Evolutionary conservation across 2,797 vertebrate genomes (phyloP), one percentile per base, ranked within the genome.

Genomic region (Trematomus bernacchii): DNA sequence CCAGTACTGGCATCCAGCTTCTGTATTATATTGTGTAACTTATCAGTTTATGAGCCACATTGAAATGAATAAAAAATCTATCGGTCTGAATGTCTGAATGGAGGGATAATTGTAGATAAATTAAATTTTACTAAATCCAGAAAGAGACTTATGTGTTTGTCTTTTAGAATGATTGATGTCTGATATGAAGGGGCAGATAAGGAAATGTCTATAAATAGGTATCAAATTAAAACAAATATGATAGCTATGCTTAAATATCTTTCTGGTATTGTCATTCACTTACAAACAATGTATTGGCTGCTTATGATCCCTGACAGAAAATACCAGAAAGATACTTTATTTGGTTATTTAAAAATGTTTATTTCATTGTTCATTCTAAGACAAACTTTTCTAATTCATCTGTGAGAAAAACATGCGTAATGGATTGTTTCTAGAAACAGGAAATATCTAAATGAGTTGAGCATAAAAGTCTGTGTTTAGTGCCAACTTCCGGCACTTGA

Each of bases 21-120:
- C 91, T 86, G 90, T 93, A 89, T 94, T 90, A 95, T 95, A 96
- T 73, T 95, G 89, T 96, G 92, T 98, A 97, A 97, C 94, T 97
- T 97, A 98, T 96, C 95, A 90, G 93, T 95, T 95, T 96, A 95
- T 95, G 92, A 94, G 93, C 94, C 76, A 91, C 95, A 83, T 93
- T 94, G 93, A 94, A 95, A 96, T 95, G 94, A 95, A 89, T 87
- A 91, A 92, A 93, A 59, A 88, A 87, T 87, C 69, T 92, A 91
- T 91, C 43, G 33, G 80, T 87, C 86, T 90, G 84, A 89, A 85
- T 85, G 87, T 80, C 69, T 91, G 68, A 89, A 81, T 83, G 81
- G 89, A 81, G 82, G 80, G 74, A 71, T 89, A 88, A 81, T 87
- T 94, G 89, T 91, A 90, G 85, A 87, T 93, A 92, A 87, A 93